Evolutionary conservation across 2,797 vertebrate species (phyloP), one percentile per base, ranked within the genome.

Genomic region (Tenualosa ilisha): DNA sequence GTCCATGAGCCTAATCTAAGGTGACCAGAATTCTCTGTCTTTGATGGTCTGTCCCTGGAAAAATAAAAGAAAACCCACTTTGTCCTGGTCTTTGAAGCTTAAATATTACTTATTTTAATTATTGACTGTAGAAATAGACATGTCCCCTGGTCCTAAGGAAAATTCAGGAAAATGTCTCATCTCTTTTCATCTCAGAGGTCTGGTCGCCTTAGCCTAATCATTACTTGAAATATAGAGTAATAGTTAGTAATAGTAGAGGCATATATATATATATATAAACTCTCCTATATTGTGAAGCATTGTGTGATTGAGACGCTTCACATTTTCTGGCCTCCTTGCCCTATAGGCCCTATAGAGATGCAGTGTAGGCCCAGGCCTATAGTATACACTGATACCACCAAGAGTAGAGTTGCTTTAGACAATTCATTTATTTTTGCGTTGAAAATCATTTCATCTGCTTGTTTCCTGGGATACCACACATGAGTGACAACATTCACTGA

Each of bases 401-500:
- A 17, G 20, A 43, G 43, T 79, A 1, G 20, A 79, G 37, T 43
- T 79, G 72, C 37, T 46, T 22, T 20, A 72, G 31, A 72, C 11
- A 72, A 72, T 72, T 65, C 24, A 31, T 65, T 72, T 72, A 72
- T 72, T 72, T 72, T 37, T 68, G 12, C 11, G 26, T 31, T 68
- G 13, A 37, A 65, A 72, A 72, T 72, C 3, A 72, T 37, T 40
- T 72, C 3, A 72, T 63, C 9, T 63, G 59, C 31, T 17, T 26
- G 13, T 72, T 72, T 37, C 26, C 26, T 37, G 31, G 65, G 12
- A 37, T 46, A 87, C 85, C 83, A 85, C 87, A 61, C 65, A 82
- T 46, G 91, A 94, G 92, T 93, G 91, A 91, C 82, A 86, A 88
- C 59, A 86, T 90, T 87, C 56, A 82, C 91, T 91, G 92, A 92